Base-by-base conservation (phyloP, 1,140 invertebrate species). In the Drosophila tsacasi region DNA sequence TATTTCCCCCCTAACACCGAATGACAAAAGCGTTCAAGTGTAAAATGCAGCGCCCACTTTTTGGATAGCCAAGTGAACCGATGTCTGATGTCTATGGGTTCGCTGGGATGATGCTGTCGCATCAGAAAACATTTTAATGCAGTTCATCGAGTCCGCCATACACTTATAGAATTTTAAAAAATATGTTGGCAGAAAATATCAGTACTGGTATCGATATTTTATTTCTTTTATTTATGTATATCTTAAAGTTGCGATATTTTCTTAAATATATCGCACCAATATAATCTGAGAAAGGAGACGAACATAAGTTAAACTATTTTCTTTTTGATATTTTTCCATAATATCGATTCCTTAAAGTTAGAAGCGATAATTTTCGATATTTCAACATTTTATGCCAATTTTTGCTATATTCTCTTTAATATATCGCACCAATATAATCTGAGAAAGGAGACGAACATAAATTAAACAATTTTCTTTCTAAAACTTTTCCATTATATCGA, bases 11-110 rank as follows among this genome's bases (percentile, higher is more conserved):
- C 30, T 42, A 62, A 44, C 39, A 35, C 57, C 69, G 19, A 47
- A 40, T 57, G 73, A 75, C 69, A 64, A 63, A 64, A 47, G 81
- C 64, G 69, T 75, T 83, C 75, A 65, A 79, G 81, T 83, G 81
- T 79, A 75, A 83, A 83, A 79, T 83, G 75, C 81, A 79, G 71
- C 75, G 39, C 64, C 68, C 68, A 72, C 50, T 67, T 66, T 69
- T 69, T 52, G 66, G 66, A 42, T 66, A 44, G 44, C 63, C 66
- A 66, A 66, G 62, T 69, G 62, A 66, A 50, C 60, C 66, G 55
- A 65, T 39, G 55, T 65, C 57, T 65, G 57, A 65, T 65, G 62
- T 61, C 62, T 21, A 65, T 65, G 57, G 27, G 27, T 65, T 64
- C 13, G 58, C 23, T n/a, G 15, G 25, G 50, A 52, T 62, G 46